phyloP scores from a whole-genome alignment of 2,888 invertebrate species.

The Ethmia dodecea region DNA sequence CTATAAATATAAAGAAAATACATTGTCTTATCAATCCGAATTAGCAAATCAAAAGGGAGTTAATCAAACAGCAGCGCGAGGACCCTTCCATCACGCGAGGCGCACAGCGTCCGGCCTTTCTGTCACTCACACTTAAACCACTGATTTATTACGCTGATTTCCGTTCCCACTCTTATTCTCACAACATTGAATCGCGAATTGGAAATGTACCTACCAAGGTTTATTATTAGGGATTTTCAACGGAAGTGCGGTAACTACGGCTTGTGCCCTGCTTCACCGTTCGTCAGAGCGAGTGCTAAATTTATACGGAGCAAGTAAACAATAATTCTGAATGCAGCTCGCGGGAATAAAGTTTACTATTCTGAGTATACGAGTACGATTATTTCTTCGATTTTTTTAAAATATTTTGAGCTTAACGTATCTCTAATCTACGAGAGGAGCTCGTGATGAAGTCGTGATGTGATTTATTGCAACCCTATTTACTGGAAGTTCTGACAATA shows the following conservation, averaged over 20 bases:
- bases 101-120: constrained; percentile 31
- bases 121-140: constrained; percentile 47
- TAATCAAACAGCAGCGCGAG: constrained; percentile 7
- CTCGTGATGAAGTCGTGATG: too few relatives aligned
- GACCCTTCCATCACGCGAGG: constrained; percentile 5
- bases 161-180: constrained; percentile 33
- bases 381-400: too few relatives aligned
- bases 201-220: constrained; percentile 10
- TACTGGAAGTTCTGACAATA: too few relatives aligned
- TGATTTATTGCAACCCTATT: too few relatives aligned
- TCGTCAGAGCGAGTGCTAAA: constrained; percentile 19
- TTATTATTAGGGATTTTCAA: constrained; percentile 20
- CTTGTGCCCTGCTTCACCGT: constrained; percentile 10
- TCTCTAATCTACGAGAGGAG: too few relatives aligned
- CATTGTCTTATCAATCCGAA: background rate
- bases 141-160: constrained; percentile 45
- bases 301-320: constrained; percentile 21
- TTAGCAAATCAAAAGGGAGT: constrained; percentile 7
- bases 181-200: constrained; percentile 2
- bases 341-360: too few relatives aligned
- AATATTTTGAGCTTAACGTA: too few relatives aligned
- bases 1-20: too few relatives aligned
- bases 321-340: too few relatives aligned
- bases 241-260: constrained; percentile 21
- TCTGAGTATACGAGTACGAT: too few relatives aligned